Base-by-base conservation (phyloP, 1,140 invertebrate species). In the Medauroidea extradentata region DNA sequence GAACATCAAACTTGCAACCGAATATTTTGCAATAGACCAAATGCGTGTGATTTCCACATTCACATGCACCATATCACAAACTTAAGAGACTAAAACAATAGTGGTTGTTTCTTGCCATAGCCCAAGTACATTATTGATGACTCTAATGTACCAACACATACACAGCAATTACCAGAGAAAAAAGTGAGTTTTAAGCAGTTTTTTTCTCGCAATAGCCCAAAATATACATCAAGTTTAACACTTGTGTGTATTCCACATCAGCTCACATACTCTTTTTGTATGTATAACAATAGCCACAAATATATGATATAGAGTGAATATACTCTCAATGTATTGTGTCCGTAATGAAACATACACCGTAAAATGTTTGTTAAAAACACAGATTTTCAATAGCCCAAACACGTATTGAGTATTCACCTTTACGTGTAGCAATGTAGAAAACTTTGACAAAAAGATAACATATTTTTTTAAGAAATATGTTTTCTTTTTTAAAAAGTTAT, bases 1-100 rank as follows among this genome's bases (percentile, higher is more conserved):
- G 27, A 23, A 50, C 27, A 50, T 50, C 27, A 25, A 9, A 23
- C 23, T 42, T 42, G 23, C 42, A 25, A 60, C 24, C 18, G 27
- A 48, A 53, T 60, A 43, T 51, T 60, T 60, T 60, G 18, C 58
- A 60, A 54, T 60, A 60, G 58, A 51, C 58, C 58, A 60, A 59
- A 60, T 60, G 23, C 50, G 51, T 60, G 29, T 57, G 55, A 57
- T 23, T 43, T 27, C 19, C 19, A 50, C 44, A 48, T 41, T 57
- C 56, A 57, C 19, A 57, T 57, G 56, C 39, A 57, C 29, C 56
- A 55, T 25, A 55, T 55, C 24, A 46, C 56, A 57, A 27, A 57
- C 13, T 19, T 43, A 41, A 43, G 14, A 46, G 27, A 41, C 44
- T 41, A 42, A 41, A 43, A 55, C 19, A 54, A 29, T 24, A 19